Evolutionary conservation across 2,113 vertebrate species (phyloP).

Genomic region (Seriola aureovittata): DNA sequence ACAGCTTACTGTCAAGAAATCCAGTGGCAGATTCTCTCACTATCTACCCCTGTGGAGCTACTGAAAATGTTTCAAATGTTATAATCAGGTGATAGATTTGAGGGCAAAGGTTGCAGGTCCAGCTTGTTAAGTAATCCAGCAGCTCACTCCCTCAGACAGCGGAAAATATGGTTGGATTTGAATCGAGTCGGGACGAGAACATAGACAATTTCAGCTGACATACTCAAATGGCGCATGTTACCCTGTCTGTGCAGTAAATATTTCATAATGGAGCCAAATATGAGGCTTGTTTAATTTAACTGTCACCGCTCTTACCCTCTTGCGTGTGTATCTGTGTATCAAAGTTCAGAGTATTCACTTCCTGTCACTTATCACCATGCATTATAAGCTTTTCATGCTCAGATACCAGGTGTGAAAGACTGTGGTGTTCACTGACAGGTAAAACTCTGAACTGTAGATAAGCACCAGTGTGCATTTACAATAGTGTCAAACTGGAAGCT

Average conservation of each 20-base stretch:
- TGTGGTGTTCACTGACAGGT: conserved; percentile 49
- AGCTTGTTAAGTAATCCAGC: neutral
- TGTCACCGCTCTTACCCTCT: neutral
- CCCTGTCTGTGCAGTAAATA: neutral
- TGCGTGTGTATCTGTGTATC: conserved; percentile 21
- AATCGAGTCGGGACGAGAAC: neutral
- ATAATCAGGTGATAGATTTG: conserved; percentile 26
- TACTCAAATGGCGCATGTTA: neutral
- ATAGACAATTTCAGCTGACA: neutral
- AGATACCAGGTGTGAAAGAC: conserved; percentile 49
- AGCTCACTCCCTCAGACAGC: conserved; percentile 7
- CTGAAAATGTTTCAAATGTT: conserved; percentile 11
- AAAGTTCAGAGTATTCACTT: conserved; percentile 47
- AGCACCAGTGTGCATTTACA: no score
- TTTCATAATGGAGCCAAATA: neutral
- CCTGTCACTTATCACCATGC: conserved; percentile 15
- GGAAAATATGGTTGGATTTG: neutral
- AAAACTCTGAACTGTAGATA: conserved; percentile 42
- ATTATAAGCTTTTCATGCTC: conserved; percentile 27
- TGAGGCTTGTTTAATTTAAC: conserved; percentile 15
- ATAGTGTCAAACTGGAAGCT: no score
- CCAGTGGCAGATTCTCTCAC: conserved; percentile 12
- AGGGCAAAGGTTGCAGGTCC: conserved; percentile 59
- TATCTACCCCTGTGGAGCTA: neutral
- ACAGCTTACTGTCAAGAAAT: conserved; percentile 12